phyloP scores from a whole-genome alignment of 2,113 vertebrate species.

The Seriola aureovittata region DNA sequence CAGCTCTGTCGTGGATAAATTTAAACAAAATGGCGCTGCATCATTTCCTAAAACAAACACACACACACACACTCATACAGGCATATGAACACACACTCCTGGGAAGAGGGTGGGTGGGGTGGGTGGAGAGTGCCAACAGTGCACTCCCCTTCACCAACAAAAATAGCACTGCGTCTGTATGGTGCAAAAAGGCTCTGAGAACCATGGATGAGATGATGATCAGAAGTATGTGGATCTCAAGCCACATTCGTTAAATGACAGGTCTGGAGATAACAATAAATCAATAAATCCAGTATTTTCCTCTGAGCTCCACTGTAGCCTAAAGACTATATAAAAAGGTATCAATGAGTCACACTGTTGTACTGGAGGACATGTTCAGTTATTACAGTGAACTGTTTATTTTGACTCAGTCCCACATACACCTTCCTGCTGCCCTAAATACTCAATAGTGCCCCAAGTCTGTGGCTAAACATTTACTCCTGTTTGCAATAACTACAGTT shows the following conservation, averaged over 20 bases:
- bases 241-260: not conserved
- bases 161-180: slow-evolving; percentile 65
- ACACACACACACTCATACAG: slow-evolving; percentile 23
- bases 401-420: not conserved
- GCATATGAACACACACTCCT: slow-evolving; percentile 48
- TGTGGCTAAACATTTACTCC: not conserved
- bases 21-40: slow-evolving; percentile 67
- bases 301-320: not conserved
- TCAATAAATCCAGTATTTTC: not conserved
- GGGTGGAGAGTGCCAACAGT: slow-evolving; percentile 60
- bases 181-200: slow-evolving; percentile 43
- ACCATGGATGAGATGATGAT: slow-evolving; percentile 7
- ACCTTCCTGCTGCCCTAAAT: not conserved
- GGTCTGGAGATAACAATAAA: not conserved
- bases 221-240: slow-evolving; percentile 4
- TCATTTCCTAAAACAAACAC: slow-evolving; percentile 67
- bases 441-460: not conserved
- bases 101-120: slow-evolving; percentile 57
- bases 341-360: not conserved
- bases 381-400: not conserved
- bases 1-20: slow-evolving; percentile 53
- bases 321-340: not conserved
- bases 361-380: not conserved
- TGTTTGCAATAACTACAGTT: not conserved
- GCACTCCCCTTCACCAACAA: slow-evolving; percentile 48